Evolutionary conservation across 2,888 invertebrate genomes (phyloP).

Genomic region (Phymatocera aterrima): DNA sequence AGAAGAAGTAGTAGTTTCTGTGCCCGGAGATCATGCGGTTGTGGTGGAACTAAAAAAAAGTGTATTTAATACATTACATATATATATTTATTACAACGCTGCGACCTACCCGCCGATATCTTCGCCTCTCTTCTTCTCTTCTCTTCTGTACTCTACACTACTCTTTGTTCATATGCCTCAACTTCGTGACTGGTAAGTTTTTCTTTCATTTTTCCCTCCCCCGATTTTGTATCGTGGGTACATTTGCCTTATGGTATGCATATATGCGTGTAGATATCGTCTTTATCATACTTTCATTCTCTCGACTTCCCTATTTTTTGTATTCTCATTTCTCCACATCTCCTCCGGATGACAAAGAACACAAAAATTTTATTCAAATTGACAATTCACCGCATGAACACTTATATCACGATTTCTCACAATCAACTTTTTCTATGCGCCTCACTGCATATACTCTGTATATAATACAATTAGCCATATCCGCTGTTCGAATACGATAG

Average conservation of each 20-base stretch:
- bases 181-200: constrained; percentile 26
- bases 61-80: constrained; percentile 12
- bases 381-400: no score
- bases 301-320: no score
- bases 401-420: no score
- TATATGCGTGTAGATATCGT: neutral
- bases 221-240: neutral
- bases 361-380: no score
- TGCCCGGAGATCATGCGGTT: neutral
- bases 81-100: neutral
- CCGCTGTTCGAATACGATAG: no score
- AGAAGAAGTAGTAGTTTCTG: neutral
- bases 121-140: neutral
- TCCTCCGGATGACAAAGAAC: no score
- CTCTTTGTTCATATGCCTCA: constrained; percentile 30
- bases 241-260: neutral
- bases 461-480: no score
- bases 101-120: constrained; percentile 5
- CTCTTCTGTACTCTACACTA: neutral
- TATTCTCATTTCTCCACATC: neutral
- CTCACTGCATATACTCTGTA: no score
- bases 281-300: neutral
- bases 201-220: neutral
- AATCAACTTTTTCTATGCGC: no score
- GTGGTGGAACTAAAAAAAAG: constrained; percentile 1